phyloP scores from a whole-genome alignment of 2,797 vertebrate genomes.

The Leptatherina wallacei region DNA sequence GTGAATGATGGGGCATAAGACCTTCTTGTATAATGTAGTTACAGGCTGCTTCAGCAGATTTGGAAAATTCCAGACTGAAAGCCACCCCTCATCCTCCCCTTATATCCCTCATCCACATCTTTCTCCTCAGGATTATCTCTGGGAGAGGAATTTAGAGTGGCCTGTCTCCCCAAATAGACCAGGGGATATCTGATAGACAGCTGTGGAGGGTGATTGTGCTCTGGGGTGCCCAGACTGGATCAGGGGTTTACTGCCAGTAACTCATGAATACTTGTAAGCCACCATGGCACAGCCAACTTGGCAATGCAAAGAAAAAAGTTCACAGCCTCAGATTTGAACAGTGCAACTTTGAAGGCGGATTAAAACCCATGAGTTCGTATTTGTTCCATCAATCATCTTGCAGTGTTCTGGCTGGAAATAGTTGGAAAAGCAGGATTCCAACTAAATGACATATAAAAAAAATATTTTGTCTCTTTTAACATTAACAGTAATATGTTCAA shows the following conservation, averaged over 20 bases:
- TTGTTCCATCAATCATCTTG: slow-evolving; percentile 17
- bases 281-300: slow-evolving; percentile 55
- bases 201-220: slow-evolving; percentile 64
- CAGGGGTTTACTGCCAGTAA: slow-evolving; percentile 54
- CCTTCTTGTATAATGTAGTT: slow-evolving; percentile 33
- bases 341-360: slow-evolving; percentile 5
- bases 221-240: slow-evolving; percentile 56
- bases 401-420: not conserved
- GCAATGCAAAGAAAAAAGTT: slow-evolving; percentile 47
- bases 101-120: slow-evolving; percentile 61
- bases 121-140: slow-evolving; percentile 76
- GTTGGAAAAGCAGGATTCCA: not conserved
- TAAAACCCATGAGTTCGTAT: not conserved
- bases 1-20: slow-evolving; percentile 37
- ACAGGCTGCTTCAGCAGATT: slow-evolving; percentile 55
- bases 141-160: slow-evolving; percentile 75
- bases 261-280: slow-evolving; percentile 52
- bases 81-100: slow-evolving; percentile 52
- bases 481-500: not conserved
- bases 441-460: not conserved
- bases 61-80: slow-evolving; percentile 72
- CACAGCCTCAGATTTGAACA: slow-evolving; percentile 19
- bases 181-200: slow-evolving; percentile 70
- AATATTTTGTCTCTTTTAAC: not conserved
- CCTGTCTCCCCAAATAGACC: slow-evolving; percentile 79